Conservation (phyloP, 2,888 invertebrate genomes). For the Drosophila kanekoi region DNA sequence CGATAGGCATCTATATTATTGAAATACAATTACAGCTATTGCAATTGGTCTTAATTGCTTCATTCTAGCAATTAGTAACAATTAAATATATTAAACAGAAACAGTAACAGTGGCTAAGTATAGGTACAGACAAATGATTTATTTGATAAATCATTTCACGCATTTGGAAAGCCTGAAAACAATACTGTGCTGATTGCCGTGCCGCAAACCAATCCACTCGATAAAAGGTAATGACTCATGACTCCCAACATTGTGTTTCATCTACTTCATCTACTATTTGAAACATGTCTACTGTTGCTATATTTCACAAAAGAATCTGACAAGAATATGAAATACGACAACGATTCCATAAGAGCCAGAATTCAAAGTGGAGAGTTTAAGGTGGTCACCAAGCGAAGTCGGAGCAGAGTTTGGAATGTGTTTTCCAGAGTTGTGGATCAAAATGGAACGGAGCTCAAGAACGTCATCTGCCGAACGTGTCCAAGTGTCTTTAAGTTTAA, state of each 20-base stretch:
- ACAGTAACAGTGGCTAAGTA: too few relatives aligned
- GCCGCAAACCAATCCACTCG: conserved; percentile 7
- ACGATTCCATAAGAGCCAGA: conserved; percentile 1
- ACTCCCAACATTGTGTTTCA: too few relatives aligned
- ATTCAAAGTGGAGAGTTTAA: conserved; percentile 17
- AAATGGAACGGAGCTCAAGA: conserved; percentile 7
- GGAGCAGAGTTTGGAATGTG: conserved; percentile 16
- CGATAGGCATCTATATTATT: conserved; percentile 4
- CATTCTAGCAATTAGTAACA: too few relatives aligned
- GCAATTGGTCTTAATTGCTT: too few relatives aligned
- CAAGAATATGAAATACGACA: conserved; percentile 8
- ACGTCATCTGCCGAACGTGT: conserved; percentile 13
- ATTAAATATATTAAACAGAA: too few relatives aligned
- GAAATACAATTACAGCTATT: conserved; percentile 1
- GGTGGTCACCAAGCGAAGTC: conserved; percentile 8
- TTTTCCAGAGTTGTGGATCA: conserved; percentile 15
- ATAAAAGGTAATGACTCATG: conserved; percentile 8
- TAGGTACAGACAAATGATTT: background rate
- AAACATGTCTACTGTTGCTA: background rate
- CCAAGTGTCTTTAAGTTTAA: conserved; percentile 14
- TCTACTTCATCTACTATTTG: background rate
- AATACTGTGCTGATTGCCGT: conserved; percentile 1
- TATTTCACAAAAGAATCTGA: background rate
- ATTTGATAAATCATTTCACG: background rate
- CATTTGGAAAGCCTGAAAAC: background rate